These are phyloP conservation scores for Spizaetus ornatus DNA, from an alignment of 2,113 vertebrate species.

Conservation along the genomic window DNA sequence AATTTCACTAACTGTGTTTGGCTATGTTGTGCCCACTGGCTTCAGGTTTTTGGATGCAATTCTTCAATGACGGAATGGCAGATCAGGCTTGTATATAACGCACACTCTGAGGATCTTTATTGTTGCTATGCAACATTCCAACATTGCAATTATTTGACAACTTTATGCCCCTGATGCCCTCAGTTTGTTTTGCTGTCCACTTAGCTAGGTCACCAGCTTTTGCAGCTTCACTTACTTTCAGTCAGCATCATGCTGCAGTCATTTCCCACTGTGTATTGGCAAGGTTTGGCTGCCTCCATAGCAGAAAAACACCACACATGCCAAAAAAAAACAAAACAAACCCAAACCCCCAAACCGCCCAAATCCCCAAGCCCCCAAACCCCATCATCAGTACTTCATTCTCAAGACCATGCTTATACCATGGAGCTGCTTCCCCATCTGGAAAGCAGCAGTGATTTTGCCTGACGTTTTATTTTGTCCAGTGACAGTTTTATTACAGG, in stretches of 20 bases:
- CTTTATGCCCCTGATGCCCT: not conserved
- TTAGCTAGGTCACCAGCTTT: not conserved
- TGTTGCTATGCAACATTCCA: conserved; percentile 2
- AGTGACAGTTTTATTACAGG: not conserved
- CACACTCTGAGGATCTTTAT: not conserved
- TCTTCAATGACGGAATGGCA: not conserved
- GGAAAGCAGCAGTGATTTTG: not conserved
- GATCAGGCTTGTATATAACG: not conserved
- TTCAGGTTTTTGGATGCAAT: not conserved
- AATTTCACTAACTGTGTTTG: not conserved
- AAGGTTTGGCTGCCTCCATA: not conserved
- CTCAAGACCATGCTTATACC: not conserved
- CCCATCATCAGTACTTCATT: not conserved
- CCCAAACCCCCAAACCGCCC: not conserved
- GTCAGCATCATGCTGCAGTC: not conserved
- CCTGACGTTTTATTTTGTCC: not conserved
- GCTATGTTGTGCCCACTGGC: not conserved
- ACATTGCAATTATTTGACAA: not conserved
- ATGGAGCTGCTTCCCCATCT: not conserved
- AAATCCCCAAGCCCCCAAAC: too few relatives aligned
- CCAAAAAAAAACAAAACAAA: not conserved
- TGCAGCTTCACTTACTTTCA: not conserved
- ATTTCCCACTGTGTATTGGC: not conserved
- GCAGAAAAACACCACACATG: not conserved
- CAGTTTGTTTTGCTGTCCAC: not conserved